Evolutionary conservation across 2,888 invertebrate genomes (phyloP).

Genomic region (Macaria notata): DNA sequence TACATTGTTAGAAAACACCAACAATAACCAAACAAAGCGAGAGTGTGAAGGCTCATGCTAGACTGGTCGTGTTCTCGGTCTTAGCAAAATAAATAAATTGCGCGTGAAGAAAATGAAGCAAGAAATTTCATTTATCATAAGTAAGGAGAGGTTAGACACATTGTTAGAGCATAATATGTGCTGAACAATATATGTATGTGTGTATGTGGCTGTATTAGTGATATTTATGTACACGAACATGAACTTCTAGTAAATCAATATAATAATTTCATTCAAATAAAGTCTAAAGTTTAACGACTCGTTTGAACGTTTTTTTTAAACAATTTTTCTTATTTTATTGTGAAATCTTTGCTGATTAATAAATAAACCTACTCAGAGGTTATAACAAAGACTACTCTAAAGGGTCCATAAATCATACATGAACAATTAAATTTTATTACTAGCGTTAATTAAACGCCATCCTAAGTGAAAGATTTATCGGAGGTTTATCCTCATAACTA

Average conservation of each 20-base stretch:
- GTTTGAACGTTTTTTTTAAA: too few relatives aligned
- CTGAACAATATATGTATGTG: too few relatives aligned
- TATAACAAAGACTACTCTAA: slow-evolving; percentile 28
- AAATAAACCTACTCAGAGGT: too few relatives aligned
- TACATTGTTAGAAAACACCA: slow-evolving; percentile 19
- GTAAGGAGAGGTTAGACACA: slow-evolving; percentile 46
- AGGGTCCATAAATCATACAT: slow-evolving; percentile 52
- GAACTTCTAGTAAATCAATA: too few relatives aligned
- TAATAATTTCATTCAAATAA: too few relatives aligned
- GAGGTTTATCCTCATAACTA: slow-evolving; percentile 79
- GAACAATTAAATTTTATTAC: slow-evolving; percentile 78
- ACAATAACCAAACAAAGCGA: slow-evolving; percentile 12
- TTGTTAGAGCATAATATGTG: slow-evolving; percentile 14
- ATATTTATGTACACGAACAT: too few relatives aligned
- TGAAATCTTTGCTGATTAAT: too few relatives aligned
- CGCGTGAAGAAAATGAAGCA: slow-evolving; percentile 72
- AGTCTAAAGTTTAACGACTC: too few relatives aligned
- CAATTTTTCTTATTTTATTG: too few relatives aligned
- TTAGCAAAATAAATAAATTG: slow-evolving; percentile 77
- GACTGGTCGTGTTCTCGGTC: slow-evolving; percentile 54
- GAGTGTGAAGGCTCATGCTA: slow-evolving; percentile 40
- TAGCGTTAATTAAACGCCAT: slow-evolving; percentile 73
- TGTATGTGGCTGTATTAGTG: too few relatives aligned
- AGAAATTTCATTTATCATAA: slow-evolving; percentile 79
- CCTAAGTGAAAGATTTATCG: slow-evolving; percentile 78